A percentile compares a stretch with the other conserved stretches of the same genome.
Evolutionary conservation across 2,113 vertebrate genomes (phyloP).

Genomic region (rat (Rattus norvegicus)): GRCr8 NC_086019.1:188336001-188336500

Average conservation of each 20-base stretch:
- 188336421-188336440: neutral
- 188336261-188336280: fast-evolving
- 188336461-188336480: neutral
- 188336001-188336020: neutral
- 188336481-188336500: neutral
- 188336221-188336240: fast-evolving
- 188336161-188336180: neutral
- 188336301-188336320: neutral
- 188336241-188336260: neutral
- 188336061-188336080: neutral
- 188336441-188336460: fast-evolving
- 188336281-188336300: no score
- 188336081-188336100: neutral
- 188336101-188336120: neutral
- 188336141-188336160: neutral
- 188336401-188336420: neutral
- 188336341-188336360: neutral
- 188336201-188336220: fast-evolving
- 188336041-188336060: neutral
- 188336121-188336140: neutral
- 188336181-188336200: neutral
- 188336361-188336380: neutral
- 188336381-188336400: neutral
- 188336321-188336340: neutral
- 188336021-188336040: neutral